Conservation (phyloP, 1,140 invertebrate genomes). For the Nasonia vitripennis region DNA sequence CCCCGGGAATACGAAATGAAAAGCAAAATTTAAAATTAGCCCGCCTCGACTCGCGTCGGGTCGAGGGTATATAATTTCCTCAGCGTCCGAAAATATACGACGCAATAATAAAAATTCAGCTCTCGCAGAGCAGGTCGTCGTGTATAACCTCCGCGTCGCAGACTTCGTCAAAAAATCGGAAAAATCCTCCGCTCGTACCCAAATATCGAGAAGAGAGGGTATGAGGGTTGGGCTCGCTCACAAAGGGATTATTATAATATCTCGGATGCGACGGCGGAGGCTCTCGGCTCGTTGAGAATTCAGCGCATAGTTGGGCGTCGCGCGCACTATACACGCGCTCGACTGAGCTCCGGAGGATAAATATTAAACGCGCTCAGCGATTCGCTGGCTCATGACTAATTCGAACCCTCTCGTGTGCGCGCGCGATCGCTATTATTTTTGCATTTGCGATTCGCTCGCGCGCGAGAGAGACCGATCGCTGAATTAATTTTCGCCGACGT, state of each 20-base stretch:
- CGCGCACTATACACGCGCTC: neutral
- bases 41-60: no score
- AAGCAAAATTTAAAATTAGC: neutral
- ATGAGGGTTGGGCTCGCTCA: neutral
- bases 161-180: neutral
- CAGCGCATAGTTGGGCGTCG: neutral
- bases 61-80: no score
- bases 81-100: no score
- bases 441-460: slow-evolving; percentile 30
- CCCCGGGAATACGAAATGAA: neutral
- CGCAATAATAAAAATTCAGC: neutral
- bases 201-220: neutral
- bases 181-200: neutral
- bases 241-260: slow-evolving; percentile 49
- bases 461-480: neutral
- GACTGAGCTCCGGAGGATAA: slow-evolving; percentile 3
- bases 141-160: neutral
- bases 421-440: slow-evolving; percentile 21
- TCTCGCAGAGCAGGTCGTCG: neutral
- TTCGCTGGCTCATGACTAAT: slow-evolving; percentile 40
- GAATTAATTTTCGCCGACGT: slow-evolving; percentile 17
- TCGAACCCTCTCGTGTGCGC: neutral
- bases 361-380: slow-evolving; percentile 24
- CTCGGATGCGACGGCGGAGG: neutral
- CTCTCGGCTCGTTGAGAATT: slow-evolving; percentile 34